Evolutionary conservation across 2,797 vertebrate genomes (phyloP).

Genomic region (Hoplostethus atlanticus): DNA sequence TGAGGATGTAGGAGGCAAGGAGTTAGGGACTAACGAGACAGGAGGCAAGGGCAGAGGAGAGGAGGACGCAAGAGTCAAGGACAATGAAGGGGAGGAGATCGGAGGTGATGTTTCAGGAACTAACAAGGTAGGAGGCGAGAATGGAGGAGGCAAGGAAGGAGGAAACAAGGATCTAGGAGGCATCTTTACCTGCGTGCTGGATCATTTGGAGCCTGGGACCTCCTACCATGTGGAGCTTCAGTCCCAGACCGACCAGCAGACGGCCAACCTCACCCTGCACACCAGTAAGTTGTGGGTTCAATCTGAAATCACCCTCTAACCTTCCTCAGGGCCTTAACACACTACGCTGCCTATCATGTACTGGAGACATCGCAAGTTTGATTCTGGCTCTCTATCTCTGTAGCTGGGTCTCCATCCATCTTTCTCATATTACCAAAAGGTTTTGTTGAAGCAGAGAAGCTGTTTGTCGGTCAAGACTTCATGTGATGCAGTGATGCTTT

Average conservation of each 20-base stretch:
- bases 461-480: too few species aligned
- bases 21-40: conserved; percentile 29
- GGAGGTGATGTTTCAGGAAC: conserved; percentile 37
- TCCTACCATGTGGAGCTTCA: conserved; percentile 70
- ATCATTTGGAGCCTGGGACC: conserved; percentile 74
- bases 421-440: too few species aligned
- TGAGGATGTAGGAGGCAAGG: neutral
- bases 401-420: too few species aligned
- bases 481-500: too few species aligned
- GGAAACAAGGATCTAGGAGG: neutral
- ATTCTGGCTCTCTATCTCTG: too few species aligned
- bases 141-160: neutral
- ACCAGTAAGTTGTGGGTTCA: conserved; percentile 74
- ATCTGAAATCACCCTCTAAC: too few species aligned
- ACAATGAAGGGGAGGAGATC: conserved; percentile 5
- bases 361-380: too few species aligned
- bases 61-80: neutral
- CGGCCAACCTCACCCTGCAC: conserved; percentile 63
- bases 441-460: too few species aligned
- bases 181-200: conserved; percentile 65
- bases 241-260: conserved; percentile 47
- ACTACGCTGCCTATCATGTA: too few species aligned
- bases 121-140: conserved; percentile 18
- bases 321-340: too few species aligned
- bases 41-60: neutral